Percentiles rank a stretch among this genome's conserved stretches.
phyloP scores from a whole-genome alignment of 2,888 invertebrate species.

The Marronus borbonicus region DNA sequence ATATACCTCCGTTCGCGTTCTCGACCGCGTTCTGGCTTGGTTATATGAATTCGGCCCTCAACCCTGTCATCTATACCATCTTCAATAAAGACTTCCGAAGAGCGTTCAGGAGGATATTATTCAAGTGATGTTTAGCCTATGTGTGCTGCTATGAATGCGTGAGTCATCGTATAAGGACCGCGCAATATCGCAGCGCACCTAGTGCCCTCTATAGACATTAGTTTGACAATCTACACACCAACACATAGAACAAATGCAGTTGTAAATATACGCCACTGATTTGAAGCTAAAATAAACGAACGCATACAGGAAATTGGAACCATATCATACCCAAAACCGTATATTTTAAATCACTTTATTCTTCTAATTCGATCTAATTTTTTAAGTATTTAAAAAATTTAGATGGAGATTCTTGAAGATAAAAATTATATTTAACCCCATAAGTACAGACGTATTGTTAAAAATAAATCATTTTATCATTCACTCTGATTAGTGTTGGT shows the following conservation, averaged over 20 bases:
- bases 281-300: not conserved
- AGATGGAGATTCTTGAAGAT: no score
- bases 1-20: conserved; percentile 88
- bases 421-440: no score
- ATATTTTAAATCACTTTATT: no score
- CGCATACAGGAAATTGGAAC: not conserved
- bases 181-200: conserved; percentile 77
- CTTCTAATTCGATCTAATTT: no score
- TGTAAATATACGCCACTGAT: not conserved
- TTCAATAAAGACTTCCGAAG: conserved; percentile 98
- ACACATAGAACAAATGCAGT: not conserved
- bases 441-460: no score
- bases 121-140: conserved; percentile 93
- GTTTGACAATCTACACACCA: conserved; percentile 62
- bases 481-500: no score
- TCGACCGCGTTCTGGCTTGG: conserved; percentile 97
- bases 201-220: conserved; percentile 71
- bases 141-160: conserved; percentile 88
- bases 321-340: not conserved
- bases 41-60: conserved; percentile 96
- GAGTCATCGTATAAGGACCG: conserved; percentile 75
- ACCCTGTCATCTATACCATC: conserved; percentile 96
- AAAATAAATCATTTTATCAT: no score
- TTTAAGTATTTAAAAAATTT: no score
- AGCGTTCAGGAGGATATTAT: conserved; percentile 95